Conservation (phyloP, 2,888 invertebrate species). For the Rhyacophila evoluta region DNA sequence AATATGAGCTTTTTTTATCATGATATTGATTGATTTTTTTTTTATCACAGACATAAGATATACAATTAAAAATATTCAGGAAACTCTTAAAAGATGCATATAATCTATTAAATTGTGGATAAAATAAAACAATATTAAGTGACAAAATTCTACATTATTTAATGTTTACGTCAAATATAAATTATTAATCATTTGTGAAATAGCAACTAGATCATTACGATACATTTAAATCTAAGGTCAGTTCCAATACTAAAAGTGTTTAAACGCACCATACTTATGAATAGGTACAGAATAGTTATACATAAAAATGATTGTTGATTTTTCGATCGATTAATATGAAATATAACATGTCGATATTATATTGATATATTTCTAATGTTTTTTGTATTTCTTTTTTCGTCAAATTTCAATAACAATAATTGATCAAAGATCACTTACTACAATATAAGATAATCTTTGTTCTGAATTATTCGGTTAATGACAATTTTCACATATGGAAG, state of each 20-base stretch:
- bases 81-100: too few relatives aligned
- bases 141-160: neutral
- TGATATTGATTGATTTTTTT: too few relatives aligned
- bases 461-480: neutral
- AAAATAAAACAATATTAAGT: neutral
- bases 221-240: too few relatives aligned
- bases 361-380: neutral
- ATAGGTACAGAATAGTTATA: neutral
- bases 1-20: too few relatives aligned
- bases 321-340: neutral
- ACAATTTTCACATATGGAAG: neutral
- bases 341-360: neutral
- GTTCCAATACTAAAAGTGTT: neutral
- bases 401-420: neutral
- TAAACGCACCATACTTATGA: neutral
- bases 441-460: neutral
- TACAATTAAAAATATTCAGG: too few relatives aligned
- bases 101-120: too few relatives aligned
- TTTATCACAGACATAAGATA: too few relatives aligned
- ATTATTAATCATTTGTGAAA: neutral
- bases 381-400: too few relatives aligned
- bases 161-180: neutral
- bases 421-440: neutral
- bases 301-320: neutral
- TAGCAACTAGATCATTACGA: too few relatives aligned